Base-by-base conservation (phyloP, 2,888 invertebrate genomes). In the Abrostola tripartita region DNA sequence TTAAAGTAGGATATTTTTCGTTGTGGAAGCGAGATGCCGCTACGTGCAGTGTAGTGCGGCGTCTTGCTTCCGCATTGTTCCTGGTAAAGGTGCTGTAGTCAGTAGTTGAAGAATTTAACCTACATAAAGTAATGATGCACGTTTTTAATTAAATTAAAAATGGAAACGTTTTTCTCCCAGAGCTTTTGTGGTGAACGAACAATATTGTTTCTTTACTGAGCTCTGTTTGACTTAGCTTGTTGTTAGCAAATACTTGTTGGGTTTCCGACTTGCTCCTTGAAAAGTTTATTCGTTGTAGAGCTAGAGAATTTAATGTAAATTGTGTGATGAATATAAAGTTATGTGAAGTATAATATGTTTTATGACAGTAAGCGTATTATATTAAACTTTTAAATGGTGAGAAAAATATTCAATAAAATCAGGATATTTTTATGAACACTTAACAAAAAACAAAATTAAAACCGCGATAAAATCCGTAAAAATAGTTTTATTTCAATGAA, bases 71-170 rank as follows among this genome's bases (percentile, higher is more conserved):
- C n/a, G n/a, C n/a, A n/a, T n/a, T n/a, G n/a, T 24, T 24, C 24
- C 4, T 24, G 24, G 24, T 24, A 24, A 24, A 4, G 24, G 24
- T 1, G 1, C 24, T 1, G 11, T 11, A 47, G 54, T 71, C 6
- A 47, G 37, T 41, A 54, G 65, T 54, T 59, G 61, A 37, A 65
- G 51, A 62, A 75, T 68, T 65, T 63, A 52, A 67, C 55, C 62
- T 65, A 52, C 37, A 53, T 67, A 47, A 52, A 65, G 47, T 72
- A 68, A 71, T 61, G 71, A 58, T 71, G 52, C 47, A 56, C 56
- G 38, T 65, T 78, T 24, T 81, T 64, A 68, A 75, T 75, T 78
- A 53, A 80, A 74, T 75, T 67, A 61, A 75, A 69, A 69, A 68
- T 71, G 61, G 72, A 56, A 72, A 71, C 52, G 68, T 73, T 78